Evolutionary conservation across 2,113 vertebrate species (phyloP), one percentile per base, ranked within the genome.

Genomic region (Myotis lucifugus): DNA sequence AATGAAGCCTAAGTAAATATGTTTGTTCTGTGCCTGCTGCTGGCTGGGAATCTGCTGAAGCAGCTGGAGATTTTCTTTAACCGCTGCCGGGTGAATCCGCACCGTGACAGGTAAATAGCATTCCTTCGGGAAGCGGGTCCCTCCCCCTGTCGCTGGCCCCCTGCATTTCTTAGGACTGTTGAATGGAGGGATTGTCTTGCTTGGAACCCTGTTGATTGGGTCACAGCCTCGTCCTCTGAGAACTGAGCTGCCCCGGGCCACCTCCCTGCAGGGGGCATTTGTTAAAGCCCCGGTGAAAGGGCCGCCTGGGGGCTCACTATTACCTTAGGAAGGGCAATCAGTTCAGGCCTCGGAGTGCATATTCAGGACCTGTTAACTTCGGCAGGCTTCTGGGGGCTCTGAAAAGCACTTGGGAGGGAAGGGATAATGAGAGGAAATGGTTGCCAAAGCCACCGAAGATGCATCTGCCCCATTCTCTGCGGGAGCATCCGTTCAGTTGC

Each of bases 171-270:
- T 77, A 14, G 0, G 17, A 64, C 59, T 86, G 61, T 93, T 96
- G 90, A 97, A 98, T 98, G 96, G 96, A 42, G 50, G 94, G 56
- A 98, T 98, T 98, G 98, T 97, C 97, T 96, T 59, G 77, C 88
- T 90, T 67, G 96, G 96, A 97, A 96, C 96, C 92, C 93, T 97
- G 83, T 96, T 98, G 99, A 99, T 98, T 98, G 95, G 98, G 98
- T 98, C 99, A 98, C 97, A 97, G 93, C 97, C 96, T 97, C 96
- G 95, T 97, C 97, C 98, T 97, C 97, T 97, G 98, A 97, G 98
- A 98, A 97, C 97, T 98, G 98, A 98, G 97, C 95, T 98, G 99
- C 98, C 98, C 93, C 82, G 97, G 72, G 98, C 98, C 96, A 86
- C 97, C 72, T 98, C 98, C 76, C 98, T 97, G 98, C 97, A 97